These are phyloP conservation scores for Armadillidium nasatum DNA, from an alignment of 1,140 invertebrate genomes.

Conservation along the genomic window DNA sequence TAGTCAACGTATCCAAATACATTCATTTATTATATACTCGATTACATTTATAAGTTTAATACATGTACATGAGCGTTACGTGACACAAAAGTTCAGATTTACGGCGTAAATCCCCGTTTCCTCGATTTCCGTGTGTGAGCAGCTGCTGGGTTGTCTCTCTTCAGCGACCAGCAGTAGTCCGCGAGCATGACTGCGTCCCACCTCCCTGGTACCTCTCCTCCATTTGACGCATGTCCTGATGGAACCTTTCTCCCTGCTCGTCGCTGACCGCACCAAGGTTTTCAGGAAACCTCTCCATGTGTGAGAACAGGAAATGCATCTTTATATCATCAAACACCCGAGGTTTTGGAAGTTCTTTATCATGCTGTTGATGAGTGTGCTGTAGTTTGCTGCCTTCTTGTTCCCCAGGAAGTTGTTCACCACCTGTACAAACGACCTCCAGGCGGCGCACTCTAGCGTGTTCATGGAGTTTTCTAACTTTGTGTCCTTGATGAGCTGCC, in stretches of 20 bases:
- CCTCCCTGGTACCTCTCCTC: conserved; percentile 44
- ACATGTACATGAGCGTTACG: conserved; percentile 10
- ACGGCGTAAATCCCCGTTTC: conserved; percentile 24
- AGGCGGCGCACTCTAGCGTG: conserved; percentile 21
- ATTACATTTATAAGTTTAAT: neutral
- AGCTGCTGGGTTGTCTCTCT: conserved; percentile 23
- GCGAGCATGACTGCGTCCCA: conserved; percentile 41
- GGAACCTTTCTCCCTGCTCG: conserved; percentile 46
- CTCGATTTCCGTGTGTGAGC: conserved; percentile 18
- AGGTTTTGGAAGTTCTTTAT: conserved; percentile 20
- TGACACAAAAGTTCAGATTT: conserved; percentile 28
- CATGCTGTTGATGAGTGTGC: conserved; percentile 27
- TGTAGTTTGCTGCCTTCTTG: conserved; percentile 24
- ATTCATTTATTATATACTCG: conserved; percentile 10
- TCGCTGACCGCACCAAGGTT: conserved; percentile 45
- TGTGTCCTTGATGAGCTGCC: conserved; percentile 19
- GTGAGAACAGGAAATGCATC: conserved; percentile 21
- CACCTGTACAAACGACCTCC: conserved; percentile 20
- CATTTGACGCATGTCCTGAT: conserved; percentile 47
- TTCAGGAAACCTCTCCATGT: conserved; percentile 22
- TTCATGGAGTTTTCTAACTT: conserved; percentile 4
- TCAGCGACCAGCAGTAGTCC: conserved; percentile 40
- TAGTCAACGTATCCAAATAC: conserved; percentile 18
- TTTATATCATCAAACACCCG: conserved; percentile 14
- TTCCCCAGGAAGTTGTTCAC: conserved; percentile 20